phyloP scores from a whole-genome alignment of 2,888 invertebrate genomes.

The Lepidonotus clava region DNA sequence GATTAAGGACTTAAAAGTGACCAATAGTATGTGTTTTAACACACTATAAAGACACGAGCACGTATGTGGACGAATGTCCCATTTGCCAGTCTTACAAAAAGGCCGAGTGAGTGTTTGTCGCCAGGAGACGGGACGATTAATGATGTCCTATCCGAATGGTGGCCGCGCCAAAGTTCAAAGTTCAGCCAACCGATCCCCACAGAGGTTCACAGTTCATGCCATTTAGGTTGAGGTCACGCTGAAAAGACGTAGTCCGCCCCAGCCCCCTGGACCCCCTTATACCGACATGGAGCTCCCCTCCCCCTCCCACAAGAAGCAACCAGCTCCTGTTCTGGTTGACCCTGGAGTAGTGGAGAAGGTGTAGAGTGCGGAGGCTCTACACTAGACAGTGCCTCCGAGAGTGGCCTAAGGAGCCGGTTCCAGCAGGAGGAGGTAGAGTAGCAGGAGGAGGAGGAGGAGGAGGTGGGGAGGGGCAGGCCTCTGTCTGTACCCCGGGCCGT shows the following conservation, averaged over 20 bases:
- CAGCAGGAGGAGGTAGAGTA: neutral
- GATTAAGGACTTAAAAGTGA: too few species aligned
- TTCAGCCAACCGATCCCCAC: neutral
- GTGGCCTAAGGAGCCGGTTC: neutral
- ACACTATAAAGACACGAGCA: too few species aligned
- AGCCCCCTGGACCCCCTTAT: neutral
- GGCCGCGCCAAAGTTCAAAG: constrained; percentile 24
- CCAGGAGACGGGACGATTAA: neutral
- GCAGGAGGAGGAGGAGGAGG: neutral
- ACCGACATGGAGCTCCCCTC: neutral
- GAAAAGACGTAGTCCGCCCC: constrained; percentile 27
- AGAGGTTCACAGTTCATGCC: neutral
- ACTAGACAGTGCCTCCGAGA: too few species aligned
- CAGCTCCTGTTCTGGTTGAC: too few species aligned
- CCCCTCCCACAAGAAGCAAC: neutral
- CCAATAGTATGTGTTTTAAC: too few species aligned
- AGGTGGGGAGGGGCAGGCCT: neutral
- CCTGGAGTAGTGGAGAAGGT: neutral
- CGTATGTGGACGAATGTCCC: too few species aligned
- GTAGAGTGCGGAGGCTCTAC: neutral
- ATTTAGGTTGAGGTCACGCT: constrained; percentile 42
- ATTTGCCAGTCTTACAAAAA: too few species aligned
- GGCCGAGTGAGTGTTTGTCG: too few species aligned
- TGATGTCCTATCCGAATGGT: neutral
- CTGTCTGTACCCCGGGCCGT: neutral